Evolutionary conservation across 2,113 vertebrate genomes (phyloP).

Genomic region (Limnothrissa miodon): DNA sequence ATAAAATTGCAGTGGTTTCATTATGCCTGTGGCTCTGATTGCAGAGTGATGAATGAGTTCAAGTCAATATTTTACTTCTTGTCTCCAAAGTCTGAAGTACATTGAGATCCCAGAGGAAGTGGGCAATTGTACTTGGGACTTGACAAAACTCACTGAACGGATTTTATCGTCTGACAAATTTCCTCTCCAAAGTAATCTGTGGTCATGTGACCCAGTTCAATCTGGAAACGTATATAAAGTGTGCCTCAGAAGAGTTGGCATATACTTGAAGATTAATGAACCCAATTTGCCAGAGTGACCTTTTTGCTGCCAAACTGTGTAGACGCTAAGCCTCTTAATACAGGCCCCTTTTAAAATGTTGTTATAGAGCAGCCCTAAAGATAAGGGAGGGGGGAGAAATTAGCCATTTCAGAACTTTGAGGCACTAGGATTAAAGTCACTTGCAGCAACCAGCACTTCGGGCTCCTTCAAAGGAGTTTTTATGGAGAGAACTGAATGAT

Average conservation of each 20-base stretch:
- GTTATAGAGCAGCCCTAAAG: slow-evolving; percentile 61
- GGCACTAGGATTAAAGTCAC: slow-evolving; percentile 60
- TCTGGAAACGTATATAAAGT: slow-evolving; percentile 69
- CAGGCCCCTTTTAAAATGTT: slow-evolving; percentile 56
- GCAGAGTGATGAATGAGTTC: neutral
- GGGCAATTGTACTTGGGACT: slow-evolving; percentile 62
- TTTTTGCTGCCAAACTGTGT: slow-evolving; percentile 70
- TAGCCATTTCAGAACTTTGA: slow-evolving; percentile 54
- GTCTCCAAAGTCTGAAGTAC: neutral
- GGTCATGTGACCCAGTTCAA: slow-evolving; percentile 66
- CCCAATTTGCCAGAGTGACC: slow-evolving; percentile 80
- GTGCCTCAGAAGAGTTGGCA: slow-evolving; percentile 65
- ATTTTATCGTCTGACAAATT: slow-evolving; percentile 66
- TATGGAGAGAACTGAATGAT: slow-evolving; percentile 33
- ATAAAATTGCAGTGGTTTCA: slow-evolving; percentile 16
- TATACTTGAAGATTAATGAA: slow-evolving; percentile 77
- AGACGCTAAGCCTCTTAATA: slow-evolving; percentile 73
- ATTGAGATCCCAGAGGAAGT: slow-evolving; percentile 45
- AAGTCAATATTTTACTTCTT: neutral
- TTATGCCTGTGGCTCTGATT: slow-evolving; percentile 36
- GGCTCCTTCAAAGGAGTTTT: slow-evolving; percentile 45
- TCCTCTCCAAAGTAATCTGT: slow-evolving; percentile 64
- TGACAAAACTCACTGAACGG: slow-evolving; percentile 55
- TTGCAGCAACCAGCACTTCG: slow-evolving; percentile 48
- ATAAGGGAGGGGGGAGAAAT: slow-evolving; percentile 57